Conservation (phyloP, 2,113 vertebrate species). For the Xenus cinereus region DNA sequence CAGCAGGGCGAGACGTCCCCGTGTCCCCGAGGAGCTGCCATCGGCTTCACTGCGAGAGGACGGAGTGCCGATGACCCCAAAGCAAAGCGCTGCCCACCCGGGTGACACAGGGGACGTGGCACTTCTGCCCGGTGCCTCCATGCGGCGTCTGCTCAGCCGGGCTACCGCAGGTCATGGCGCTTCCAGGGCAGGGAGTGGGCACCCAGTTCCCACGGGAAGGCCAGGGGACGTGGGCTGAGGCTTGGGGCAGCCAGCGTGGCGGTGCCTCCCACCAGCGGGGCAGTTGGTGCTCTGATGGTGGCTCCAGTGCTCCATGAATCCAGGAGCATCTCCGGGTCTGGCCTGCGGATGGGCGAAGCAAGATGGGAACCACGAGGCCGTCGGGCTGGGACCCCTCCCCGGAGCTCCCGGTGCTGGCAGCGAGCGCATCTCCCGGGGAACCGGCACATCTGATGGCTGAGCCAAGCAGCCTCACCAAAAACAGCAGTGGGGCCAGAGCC, state of each 20-base stretch:
- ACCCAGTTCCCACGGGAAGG: background rate
- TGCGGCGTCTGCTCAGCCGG: accelerated
- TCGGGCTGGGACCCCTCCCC: accelerated
- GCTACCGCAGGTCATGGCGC: background rate
- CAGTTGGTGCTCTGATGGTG: accelerated
- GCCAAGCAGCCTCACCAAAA: background rate
- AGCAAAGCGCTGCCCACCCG: accelerated
- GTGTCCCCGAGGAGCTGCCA: background rate
- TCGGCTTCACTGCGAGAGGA: background rate
- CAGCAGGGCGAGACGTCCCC: accelerated
- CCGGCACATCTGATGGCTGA: accelerated
- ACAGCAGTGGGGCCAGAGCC: accelerated
- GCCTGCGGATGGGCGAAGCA: accelerated
- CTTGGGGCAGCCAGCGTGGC: accelerated
- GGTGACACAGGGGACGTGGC: background rate
- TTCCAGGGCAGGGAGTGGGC: background rate
- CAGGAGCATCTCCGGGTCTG: background rate
- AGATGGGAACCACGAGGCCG: background rate
- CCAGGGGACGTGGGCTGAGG: accelerated
- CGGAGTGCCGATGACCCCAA: accelerated
- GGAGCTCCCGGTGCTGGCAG: accelerated
- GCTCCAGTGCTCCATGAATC: accelerated
- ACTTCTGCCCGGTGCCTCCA: background rate
- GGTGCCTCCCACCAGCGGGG: accelerated
- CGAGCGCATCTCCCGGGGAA: accelerated